phyloP scores from a whole-genome alignment of 2,888 invertebrate genomes.

The Parasteatoda lunata region DNA sequence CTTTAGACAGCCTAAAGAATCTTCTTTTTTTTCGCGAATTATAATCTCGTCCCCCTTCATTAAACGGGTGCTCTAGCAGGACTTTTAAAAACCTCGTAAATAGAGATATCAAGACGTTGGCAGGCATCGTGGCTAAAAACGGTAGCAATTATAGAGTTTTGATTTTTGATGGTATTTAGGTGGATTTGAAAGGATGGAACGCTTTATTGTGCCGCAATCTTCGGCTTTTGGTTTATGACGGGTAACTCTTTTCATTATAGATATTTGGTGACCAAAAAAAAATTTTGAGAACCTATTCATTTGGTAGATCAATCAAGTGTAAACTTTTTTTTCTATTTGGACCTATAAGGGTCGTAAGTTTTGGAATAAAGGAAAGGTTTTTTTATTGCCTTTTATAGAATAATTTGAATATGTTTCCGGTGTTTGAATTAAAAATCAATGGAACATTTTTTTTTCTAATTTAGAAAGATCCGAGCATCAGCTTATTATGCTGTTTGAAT shows the following conservation, averaged over 20 bases:
- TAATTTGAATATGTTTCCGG: too few relatives aligned
- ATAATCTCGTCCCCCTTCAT: background rate
- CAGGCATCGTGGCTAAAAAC: background rate
- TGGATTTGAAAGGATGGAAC: background rate
- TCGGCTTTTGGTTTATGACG: background rate
- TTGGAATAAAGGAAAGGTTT: too few relatives aligned
- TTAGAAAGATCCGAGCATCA: too few relatives aligned
- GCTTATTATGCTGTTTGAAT: too few relatives aligned
- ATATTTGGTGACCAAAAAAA: background rate
- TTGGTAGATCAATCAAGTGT: background rate
- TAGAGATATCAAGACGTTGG: conserved; percentile 14
- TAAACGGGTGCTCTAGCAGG: background rate
- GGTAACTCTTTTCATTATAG: background rate
- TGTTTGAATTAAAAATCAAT: too few relatives aligned
- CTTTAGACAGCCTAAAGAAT: background rate
- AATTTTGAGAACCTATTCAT: background rate
- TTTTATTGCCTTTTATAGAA: too few relatives aligned
- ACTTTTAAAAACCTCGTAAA: background rate
- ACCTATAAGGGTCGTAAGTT: too few relatives aligned
- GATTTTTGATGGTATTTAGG: background rate
- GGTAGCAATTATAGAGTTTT: conserved; percentile 7
- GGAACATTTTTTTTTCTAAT: too few relatives aligned
- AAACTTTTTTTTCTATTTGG: background rate
- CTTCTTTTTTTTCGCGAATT: too few relatives aligned
- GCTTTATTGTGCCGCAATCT: background rate